A percentile compares a stretch with the other conserved stretches of the same genome.
Conservation (phyloP, 2,797 vertebrate genomes). For the Phalloptychus januarius region DNA sequence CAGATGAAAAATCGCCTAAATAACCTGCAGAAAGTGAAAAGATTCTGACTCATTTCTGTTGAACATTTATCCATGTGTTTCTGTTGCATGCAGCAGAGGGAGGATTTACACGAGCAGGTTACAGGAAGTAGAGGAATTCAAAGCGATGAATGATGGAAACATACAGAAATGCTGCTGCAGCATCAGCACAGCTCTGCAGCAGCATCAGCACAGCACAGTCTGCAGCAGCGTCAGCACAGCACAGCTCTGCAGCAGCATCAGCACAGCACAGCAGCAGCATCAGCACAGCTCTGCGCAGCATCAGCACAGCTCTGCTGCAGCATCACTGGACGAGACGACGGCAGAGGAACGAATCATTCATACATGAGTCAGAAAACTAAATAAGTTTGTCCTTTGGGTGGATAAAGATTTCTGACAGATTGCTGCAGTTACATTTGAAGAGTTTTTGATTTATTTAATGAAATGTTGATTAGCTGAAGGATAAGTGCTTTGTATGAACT, state of each 20-base stretch:
- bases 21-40: not conserved
- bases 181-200: slow-evolving; percentile 17
- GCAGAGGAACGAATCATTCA: not conserved
- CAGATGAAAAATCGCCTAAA: slow-evolving; percentile 15
- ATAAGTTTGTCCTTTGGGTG: not conserved
- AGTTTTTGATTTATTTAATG: not conserved
- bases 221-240: too few relatives aligned
- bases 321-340: not conserved
- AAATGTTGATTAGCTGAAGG: not conserved
- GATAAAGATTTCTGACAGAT: not conserved
- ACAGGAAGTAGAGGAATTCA: slow-evolving; percentile 26
- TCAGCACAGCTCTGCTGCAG: slow-evolving; percentile 14
- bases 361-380: not conserved
- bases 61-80: not conserved
- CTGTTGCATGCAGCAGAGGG: not conserved
- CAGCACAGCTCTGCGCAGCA: slow-evolving; percentile 20
- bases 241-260: slow-evolving; percentile 6
- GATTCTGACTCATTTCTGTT: not conserved
- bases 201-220: too few relatives aligned
- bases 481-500: not conserved
- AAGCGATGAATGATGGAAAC: slow-evolving; percentile 14
- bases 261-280: too few relatives aligned
- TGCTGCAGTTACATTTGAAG: not conserved
- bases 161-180: slow-evolving; percentile 16
- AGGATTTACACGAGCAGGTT: slow-evolving; percentile 11